Conservation (phyloP, 2,888 invertebrate genomes). For the Xestobium rufovillosum region DNA sequence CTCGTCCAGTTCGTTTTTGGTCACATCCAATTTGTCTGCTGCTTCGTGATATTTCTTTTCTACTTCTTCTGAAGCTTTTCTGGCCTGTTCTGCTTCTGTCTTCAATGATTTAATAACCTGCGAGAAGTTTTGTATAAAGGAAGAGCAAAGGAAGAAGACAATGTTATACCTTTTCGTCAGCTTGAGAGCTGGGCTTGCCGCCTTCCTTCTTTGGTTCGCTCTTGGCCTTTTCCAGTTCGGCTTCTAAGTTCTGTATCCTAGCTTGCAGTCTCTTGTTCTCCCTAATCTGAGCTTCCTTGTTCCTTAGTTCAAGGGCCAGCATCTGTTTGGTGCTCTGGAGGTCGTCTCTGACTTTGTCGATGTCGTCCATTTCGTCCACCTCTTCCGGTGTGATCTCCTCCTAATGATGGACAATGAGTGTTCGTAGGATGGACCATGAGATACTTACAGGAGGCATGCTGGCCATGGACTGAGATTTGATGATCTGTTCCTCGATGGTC, state of each 20-base stretch:
- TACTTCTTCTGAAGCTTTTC: conserved; percentile 70
- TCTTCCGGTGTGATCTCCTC: conserved; percentile 45
- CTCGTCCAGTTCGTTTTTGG: conserved; percentile 71
- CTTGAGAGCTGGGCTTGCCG: conserved; percentile 22
- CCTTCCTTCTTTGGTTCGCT: conserved; percentile 27
- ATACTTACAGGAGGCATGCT: conserved; percentile 46
- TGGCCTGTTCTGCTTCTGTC: conserved; percentile 67
- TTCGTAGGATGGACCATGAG: conserved; percentile 4
- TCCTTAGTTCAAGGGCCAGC: conserved; percentile 74
- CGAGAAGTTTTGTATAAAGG: conserved; percentile 7
- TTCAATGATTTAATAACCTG: conserved; percentile 59
- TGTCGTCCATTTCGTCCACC: conserved; percentile 83
- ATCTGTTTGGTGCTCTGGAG: conserved; percentile 88
- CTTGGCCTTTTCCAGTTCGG: conserved; percentile 65
- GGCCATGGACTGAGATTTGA: conserved; percentile 69
- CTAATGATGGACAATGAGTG: conserved; percentile 16
- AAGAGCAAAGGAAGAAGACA: too few relatives aligned
- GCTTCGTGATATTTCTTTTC: conserved; percentile 72
- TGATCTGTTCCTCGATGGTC: conserved; percentile 84
- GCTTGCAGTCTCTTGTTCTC: conserved; percentile 79
- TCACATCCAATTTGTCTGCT: conserved; percentile 68
- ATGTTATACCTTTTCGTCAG: conserved; percentile 38
- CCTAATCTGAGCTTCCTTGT: conserved; percentile 69
- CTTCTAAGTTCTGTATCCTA: conserved; percentile 72
- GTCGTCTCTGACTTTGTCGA: conserved; percentile 84